Base-by-base conservation (phyloP, 2,113 vertebrate species). In the Petromus typicus region DNA sequence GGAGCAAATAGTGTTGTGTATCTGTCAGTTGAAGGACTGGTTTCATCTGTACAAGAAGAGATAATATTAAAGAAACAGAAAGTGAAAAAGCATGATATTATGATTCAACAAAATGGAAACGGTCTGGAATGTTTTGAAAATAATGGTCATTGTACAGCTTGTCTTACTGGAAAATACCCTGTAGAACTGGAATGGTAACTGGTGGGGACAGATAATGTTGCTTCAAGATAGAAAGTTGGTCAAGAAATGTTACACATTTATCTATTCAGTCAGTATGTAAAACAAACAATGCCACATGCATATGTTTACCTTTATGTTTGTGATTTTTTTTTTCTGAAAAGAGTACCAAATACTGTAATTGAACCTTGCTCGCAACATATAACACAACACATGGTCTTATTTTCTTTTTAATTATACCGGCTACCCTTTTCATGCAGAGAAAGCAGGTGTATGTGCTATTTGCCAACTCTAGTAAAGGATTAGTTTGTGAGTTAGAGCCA, bases 1-100 rank as follows among this genome's bases (percentile, higher is more conserved):
- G 99, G 99, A 95, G 99, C 99, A 12, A 99, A 99, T 98, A 99
- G 99, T 40, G 99, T 99, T 40, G 98, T 99, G 7, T 99, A 99
- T 91, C 98, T 99, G 91, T 99, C 99, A 2, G 99, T 99, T 93
- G 99, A 99, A 96, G 99, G 99, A 86, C 97, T 99, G 95, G 97
- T 99, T 45, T 99, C 99, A 0, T 99, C 99, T 17, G 99, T 99
- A n/a, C 99, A 99, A 97, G 99, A 99, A 97, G 99, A 99, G 25
- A 98, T 99, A 57, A 97, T 97, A 61, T 98, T 97, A 40, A 92
- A 95, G 48, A 97, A 98, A 43, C 96, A 98, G 51, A 98, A 98
- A 73, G 61, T 82, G 57, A 87, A 89, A 89, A 98, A 97, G 98
- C 91, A 92, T 98, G 86, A 96, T n/a, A 95, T 34, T 82, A 73